phyloP scores from a whole-genome alignment of 2,113 vertebrate genomes.

The Poicephalus gulielmi region DNA sequence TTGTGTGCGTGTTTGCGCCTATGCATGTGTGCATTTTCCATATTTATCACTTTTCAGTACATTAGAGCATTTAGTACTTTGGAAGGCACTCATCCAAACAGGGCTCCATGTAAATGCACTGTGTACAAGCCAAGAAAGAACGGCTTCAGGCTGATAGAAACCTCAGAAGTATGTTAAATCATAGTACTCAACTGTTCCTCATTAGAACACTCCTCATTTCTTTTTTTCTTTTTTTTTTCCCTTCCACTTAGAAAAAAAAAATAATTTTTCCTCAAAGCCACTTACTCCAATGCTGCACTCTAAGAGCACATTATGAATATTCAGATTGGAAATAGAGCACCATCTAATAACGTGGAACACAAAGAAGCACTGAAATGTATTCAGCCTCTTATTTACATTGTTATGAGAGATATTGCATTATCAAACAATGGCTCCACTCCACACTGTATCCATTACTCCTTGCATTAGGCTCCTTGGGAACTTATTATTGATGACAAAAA shows the following conservation, averaged over 20 bases:
- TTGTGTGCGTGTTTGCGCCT: not conserved
- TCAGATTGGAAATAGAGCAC: conserved; percentile 58
- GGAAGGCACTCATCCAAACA: conserved; percentile 68
- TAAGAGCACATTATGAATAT: conserved; percentile 70
- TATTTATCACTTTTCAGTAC: conserved; percentile 75
- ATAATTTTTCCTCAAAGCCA: conserved; percentile 50
- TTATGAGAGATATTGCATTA: conserved; percentile 25
- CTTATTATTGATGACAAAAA: conserved; percentile 64
- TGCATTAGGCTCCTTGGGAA: conserved; percentile 39
- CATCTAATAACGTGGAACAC: conserved; percentile 23
- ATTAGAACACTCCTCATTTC: conserved; percentile 50
- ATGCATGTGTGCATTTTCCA: conserved; percentile 38
- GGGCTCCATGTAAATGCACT: conserved; percentile 58
- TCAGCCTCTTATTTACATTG: conserved; percentile 54
- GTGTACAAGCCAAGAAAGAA: conserved; percentile 62
- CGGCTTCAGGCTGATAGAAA: conserved; percentile 59
- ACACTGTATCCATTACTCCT: not conserved
- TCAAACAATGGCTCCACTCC: conserved; percentile 43
- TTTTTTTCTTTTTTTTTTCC: not conserved
- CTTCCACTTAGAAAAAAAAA: conserved; percentile 54
- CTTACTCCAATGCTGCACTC: conserved; percentile 29
- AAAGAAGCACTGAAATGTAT: conserved; percentile 12
- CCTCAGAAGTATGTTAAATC: conserved; percentile 61
- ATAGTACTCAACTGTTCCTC: conserved; percentile 62
- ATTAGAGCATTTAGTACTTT: conserved; percentile 73